phyloP scores from a whole-genome alignment of 2,113 vertebrate species.

The Cinclus cinclus region DNA sequence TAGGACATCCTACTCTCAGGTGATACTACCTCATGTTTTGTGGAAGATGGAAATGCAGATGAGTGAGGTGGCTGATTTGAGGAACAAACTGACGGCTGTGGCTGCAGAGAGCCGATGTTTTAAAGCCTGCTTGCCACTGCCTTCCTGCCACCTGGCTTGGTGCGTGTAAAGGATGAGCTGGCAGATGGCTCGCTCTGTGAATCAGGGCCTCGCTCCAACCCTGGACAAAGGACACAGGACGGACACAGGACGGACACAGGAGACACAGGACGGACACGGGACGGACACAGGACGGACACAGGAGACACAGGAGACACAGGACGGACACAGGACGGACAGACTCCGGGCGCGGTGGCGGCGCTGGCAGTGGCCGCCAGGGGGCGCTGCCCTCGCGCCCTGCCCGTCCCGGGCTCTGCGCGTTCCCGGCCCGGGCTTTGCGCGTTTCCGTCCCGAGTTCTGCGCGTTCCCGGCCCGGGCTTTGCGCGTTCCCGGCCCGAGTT shows the following conservation, averaged over 20 bases:
- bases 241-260: not conserved
- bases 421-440: not conserved
- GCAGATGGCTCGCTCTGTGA: fast-evolving
- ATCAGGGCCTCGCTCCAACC: not conserved
- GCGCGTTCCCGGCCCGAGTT: too few relatives aligned
- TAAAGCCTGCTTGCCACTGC: not conserved
- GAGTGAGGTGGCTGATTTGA: not conserved
- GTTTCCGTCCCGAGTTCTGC: not conserved
- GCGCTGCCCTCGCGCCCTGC: not conserved
- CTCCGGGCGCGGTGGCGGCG: not conserved
- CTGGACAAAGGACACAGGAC: not conserved
- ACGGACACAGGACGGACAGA: not conserved
- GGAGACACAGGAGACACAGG: not conserved
- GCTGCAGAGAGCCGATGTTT: not conserved
- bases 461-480: not conserved
- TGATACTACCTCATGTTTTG: fast-evolving
- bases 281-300: not conserved
- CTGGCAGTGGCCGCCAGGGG: not conserved
- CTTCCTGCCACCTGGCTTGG: not conserved
- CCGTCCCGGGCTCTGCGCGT: too few relatives aligned
- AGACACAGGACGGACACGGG: not conserved
- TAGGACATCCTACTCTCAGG: not conserved
- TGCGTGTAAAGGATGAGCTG: not conserved
- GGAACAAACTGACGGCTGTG: not conserved
- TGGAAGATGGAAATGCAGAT: not conserved